phyloP scores from a whole-genome alignment of 2,113 vertebrate species.

The Myxocyprinus asiaticus region DNA sequence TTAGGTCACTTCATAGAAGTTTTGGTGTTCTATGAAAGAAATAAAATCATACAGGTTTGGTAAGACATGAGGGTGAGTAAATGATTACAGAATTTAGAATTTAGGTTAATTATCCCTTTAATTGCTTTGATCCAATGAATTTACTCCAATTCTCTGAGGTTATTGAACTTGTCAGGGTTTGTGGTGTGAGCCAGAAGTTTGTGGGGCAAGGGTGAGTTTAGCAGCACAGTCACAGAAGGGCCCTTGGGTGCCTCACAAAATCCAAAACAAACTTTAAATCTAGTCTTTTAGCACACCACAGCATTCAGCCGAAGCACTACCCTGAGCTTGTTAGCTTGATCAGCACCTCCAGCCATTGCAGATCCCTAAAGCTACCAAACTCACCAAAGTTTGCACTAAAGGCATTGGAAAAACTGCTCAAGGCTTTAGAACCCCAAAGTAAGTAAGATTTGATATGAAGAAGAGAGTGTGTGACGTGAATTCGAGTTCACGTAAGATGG shows the following conservation, averaged over 20 bases:
- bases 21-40: too few relatives aligned
- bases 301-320: background rate
- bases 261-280: conserved; percentile 13
- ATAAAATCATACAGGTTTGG: too few relatives aligned
- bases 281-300: background rate
- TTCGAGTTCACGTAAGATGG: conserved; percentile 22
- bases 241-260: conserved; percentile 1
- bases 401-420: background rate
- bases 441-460: background rate
- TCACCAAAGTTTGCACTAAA: conserved; percentile 4
- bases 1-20: too few relatives aligned
- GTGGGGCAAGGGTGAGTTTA: background rate
- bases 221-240: conserved; percentile 2
- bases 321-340: conserved; percentile 15
- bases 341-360: conserved; percentile 6
- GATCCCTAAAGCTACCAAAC: background rate
- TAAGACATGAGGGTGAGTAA: too few relatives aligned
- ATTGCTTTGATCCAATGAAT: background rate
- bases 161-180: too few relatives aligned
- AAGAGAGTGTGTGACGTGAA: background rate
- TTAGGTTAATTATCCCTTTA: background rate
- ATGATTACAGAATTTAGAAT: too few relatives aligned
- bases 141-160: background rate
- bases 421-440: conserved; percentile 1
- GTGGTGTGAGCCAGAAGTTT: background rate